Conservation (phyloP, 2,113 vertebrate species). For the Megaceryle maxima region DNA sequence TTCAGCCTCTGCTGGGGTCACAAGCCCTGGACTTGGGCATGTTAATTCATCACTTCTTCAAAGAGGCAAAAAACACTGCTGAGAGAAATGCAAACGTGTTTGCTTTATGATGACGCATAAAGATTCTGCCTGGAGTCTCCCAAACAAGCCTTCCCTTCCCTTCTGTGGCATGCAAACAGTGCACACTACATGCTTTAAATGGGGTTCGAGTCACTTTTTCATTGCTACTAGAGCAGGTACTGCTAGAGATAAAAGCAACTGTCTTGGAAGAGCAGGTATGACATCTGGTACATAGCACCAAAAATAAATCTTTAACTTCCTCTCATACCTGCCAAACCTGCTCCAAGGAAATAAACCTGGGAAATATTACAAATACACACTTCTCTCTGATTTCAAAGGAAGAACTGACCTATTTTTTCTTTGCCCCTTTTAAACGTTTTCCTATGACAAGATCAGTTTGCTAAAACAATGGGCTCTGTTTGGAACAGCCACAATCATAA, state of each 20-base stretch:
- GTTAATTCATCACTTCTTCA: neutral
- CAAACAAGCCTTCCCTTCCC: conserved; percentile 27
- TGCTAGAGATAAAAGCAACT: conserved; percentile 67
- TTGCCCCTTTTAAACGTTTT: conserved; percentile 18
- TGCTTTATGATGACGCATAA: neutral
- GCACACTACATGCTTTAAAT: conserved; percentile 45
- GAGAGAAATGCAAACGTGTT: conserved; percentile 17
- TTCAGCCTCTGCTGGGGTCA: neutral
- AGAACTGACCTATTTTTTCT: conserved; percentile 64
- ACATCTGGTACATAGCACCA: conserved; percentile 65
- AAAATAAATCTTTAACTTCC: conserved; percentile 74
- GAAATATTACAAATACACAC: conserved; percentile 55
- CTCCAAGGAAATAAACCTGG: conserved; percentile 59
- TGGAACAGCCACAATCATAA: conserved; percentile 8
- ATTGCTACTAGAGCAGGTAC: conserved; percentile 53
- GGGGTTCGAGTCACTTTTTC: conserved; percentile 59
- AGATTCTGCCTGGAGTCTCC: conserved; percentile 46
- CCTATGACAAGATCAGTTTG: conserved; percentile 38
- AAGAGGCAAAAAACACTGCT: neutral
- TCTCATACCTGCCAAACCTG: conserved; percentile 64
- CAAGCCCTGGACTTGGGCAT: neutral
- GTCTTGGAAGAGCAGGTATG: conserved; percentile 68
- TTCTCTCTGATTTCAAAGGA: conserved; percentile 64
- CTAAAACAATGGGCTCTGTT: conserved; percentile 29
- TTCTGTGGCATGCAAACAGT: conserved; percentile 50